Percentiles rank a stretch among this genome's conserved stretches.
Evolutionary conservation across 2,113 vertebrate species (phyloP).

Genomic region (Formicarius rufipectus): DNA sequence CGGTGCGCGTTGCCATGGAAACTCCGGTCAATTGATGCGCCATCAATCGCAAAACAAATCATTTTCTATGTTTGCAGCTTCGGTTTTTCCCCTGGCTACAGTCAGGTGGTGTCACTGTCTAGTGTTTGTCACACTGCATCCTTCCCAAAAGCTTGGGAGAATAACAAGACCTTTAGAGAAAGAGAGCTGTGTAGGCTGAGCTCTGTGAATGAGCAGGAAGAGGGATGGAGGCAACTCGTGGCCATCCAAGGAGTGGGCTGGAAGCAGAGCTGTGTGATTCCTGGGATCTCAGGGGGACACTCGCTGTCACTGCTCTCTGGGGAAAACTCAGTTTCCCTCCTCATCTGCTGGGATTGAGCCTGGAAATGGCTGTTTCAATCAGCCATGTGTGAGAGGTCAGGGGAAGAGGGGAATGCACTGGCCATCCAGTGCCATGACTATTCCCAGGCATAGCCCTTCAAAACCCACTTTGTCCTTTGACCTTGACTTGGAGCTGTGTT

Average conservation of each 20-base stretch:
- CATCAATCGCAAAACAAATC: constrained; percentile 47
- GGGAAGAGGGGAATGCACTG: neutral
- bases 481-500: neutral
- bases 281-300: neutral
- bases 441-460: neutral
- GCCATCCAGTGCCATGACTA: rapidly evolving
- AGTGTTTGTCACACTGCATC: constrained; percentile 25
- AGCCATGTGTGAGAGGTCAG: neutral
- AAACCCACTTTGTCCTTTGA: neutral
- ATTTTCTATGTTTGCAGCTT: constrained; percentile 19
- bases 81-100: neutral
- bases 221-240: neutral
- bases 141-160: neutral
- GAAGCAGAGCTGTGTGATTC: rapidly evolving
- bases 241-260: neutral
- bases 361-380: neutral
- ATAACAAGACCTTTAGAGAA: neutral
- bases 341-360: neutral
- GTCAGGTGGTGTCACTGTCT: neutral
- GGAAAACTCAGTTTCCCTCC: neutral
- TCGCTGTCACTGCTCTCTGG: rapidly evolving
- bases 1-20: constrained; percentile 44
- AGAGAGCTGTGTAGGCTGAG: constrained; percentile 9
- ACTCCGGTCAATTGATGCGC: constrained; percentile 28
- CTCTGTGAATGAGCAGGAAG: neutral